These are phyloP conservation scores for Rhagoletis pomonella DNA, from an alignment of 1,140 invertebrate genomes.

Conservation along the genomic window DNA sequence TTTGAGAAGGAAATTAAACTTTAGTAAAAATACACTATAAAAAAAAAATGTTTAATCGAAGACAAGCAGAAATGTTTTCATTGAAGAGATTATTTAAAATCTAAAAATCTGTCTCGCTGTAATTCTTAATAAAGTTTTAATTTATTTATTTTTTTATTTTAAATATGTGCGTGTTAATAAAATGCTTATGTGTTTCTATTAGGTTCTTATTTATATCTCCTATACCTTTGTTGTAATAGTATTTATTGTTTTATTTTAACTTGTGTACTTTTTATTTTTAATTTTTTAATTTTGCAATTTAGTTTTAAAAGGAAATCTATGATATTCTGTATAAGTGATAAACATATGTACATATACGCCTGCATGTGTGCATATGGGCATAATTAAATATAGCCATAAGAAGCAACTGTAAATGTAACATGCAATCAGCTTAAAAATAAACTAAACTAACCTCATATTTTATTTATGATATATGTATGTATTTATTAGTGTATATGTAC, in stretches of 20 bases:
- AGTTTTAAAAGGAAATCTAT: slow-evolving; percentile 34
- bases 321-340: slow-evolving; percentile 49
- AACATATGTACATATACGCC: neutral
- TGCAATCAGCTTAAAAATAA: slow-evolving; percentile 16
- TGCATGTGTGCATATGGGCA: neutral
- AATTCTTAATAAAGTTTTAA: neutral
- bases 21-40: neutral
- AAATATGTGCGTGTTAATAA: neutral
- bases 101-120: neutral
- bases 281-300: slow-evolving; percentile 41
- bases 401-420: slow-evolving; percentile 1
- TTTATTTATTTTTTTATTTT: neutral
- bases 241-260: slow-evolving; percentile 26
- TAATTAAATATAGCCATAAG: neutral
- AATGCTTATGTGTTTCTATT: neutral
- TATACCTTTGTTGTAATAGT: slow-evolving; percentile 5
- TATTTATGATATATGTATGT: neutral
- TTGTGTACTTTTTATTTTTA: neutral
- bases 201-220: neutral
- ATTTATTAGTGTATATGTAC: neutral
- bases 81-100: neutral
- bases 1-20: neutral
- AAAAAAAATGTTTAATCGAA: neutral
- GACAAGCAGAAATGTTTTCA: neutral
- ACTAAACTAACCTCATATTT: slow-evolving; percentile 28